Base-by-base conservation (phyloP, 2,113 vertebrate species). In the Cyprinodon brontotheroides region DNA sequence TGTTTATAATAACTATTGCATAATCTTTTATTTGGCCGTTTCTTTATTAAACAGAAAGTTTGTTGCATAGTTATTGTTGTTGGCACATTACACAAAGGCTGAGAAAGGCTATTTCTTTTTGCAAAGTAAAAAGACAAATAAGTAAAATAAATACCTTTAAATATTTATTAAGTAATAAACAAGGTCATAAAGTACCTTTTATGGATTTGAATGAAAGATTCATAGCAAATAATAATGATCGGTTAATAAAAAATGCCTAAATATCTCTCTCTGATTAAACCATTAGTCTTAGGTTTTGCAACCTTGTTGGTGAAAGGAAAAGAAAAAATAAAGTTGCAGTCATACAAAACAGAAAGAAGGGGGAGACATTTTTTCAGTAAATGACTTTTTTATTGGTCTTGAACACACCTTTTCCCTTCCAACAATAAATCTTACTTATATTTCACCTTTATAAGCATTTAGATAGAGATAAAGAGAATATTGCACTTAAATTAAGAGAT, bases 351-450 rank as follows among this genome's bases (percentile, higher is more conserved):
- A 1, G 37, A 36, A 65, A 67, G 45, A 71, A 38, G 13, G 4
- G 0, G 11, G 36, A 63, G 40, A 68, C 15, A 15, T 3, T 73
- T 74, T 82, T 71, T 86, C 91, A 93, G 76, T 93, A 92, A 92
- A 94, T 93, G 89, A 93, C 92, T 89, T 92, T 95, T 87, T 96
- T 97, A 97, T 97, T 97, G 82, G 87, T 92, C 86, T 92, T 92
- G 88, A 93, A 83, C 91, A 93, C 87, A 93, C 93, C 92, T 93
- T 93, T 92, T 80, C 92, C 91, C 91, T 93, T 93, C 86, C 77
- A 63, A 95, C 95, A 96, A 94, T 92, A 92, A 90, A 94, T 94
- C 78, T 89, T 29, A 82, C 82, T 88, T 90, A 75, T 86, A 75
- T 84, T 89, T 86, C 66, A 80, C 80, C 65, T 79, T 77, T 89